These are phyloP conservation scores for Xylophagus ater DNA, from an alignment of 2,888 invertebrate species.

Conservation along the genomic window DNA sequence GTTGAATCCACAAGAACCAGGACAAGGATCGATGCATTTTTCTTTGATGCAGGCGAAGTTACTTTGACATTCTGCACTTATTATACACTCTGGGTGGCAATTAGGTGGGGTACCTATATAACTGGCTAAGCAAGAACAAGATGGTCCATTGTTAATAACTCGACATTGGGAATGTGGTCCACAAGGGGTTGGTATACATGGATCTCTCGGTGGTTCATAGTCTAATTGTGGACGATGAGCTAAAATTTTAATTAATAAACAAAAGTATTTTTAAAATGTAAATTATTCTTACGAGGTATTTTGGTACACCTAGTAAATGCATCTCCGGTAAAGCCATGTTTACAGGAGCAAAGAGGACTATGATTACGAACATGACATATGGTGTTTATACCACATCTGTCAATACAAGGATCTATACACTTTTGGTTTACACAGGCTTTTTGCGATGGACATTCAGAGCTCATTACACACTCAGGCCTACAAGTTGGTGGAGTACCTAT, in stretches of 20 bases:
- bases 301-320: constrained; percentile 54
- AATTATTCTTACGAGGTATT: too few species aligned
- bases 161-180: constrained; percentile 51
- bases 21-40: constrained; percentile 59
- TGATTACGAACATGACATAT: constrained; percentile 68
- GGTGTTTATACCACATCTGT: constrained; percentile 59
- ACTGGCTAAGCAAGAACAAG: constrained; percentile 53
- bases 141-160: constrained; percentile 45
- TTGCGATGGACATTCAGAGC: constrained; percentile 59
- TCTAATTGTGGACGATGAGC: too few species aligned
- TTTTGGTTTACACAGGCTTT: constrained; percentile 60
- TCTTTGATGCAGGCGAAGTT: constrained; percentile 56
- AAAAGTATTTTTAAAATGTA: too few species aligned
- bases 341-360: constrained; percentile 60
- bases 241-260: too few species aligned
- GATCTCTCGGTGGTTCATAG: constrained; percentile 45
- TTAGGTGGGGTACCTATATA: constrained; percentile 58
- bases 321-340: constrained; percentile 51
- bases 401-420: constrained; percentile 62
- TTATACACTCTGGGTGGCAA: constrained; percentile 57
- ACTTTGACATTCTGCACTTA: constrained; percentile 56
- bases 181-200: constrained; percentile 55
- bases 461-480: constrained; percentile 60
- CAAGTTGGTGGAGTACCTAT: constrained; percentile 57
- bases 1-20: constrained; percentile 53